Evolutionary conservation across 2,113 vertebrate species (phyloP), one percentile per base, ranked within the genome.

Genomic region (Hydropotes inermis): DNA sequence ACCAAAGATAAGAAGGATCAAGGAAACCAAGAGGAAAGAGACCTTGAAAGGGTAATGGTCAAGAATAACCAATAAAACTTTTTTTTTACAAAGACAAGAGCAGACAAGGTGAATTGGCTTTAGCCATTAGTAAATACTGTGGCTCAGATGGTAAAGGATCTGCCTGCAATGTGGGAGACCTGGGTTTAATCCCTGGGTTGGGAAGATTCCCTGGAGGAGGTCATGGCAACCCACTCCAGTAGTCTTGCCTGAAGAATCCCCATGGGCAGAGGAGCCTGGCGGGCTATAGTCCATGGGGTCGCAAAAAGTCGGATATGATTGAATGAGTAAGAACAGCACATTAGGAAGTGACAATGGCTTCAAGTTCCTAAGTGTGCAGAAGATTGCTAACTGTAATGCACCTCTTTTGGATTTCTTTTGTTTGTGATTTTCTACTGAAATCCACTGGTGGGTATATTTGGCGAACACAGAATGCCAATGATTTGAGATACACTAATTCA

Each of bases 341-440:
- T 70, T 70, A 39, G n/a, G 36, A 70, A 45, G 39, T 45, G 25
- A 16, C 11, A 55, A 13, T 21, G 55, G 16, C 27, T 61, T 94
- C 54, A 55, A 10, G 30, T 43, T 61, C 1, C 9, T 74, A 67
- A 85, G 33, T 3, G 4, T 11, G 23, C 13, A 52, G 33, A 55
- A 70, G 33, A 16, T n/a, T 33, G 1, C n/a, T 70, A 12, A 60
- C 25, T 13, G 0, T 36, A 54, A 5, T 11, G 15, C 0, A 27
- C 30, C 19, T 27, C 14, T 74, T 36, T 30, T 4, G n/a, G n/a
- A 64, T 30, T 70, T 33, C 36, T 54, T 79, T 84, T 2, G 4
- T 58, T 67, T 76, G 21, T 36, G 12, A 64, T 67, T 83, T 52
- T 76, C 50, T 61, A n/a, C 17, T 23, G 23, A 76, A 94, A 50